phyloP scores from a whole-genome alignment of 2,888 invertebrate species.

The Glaucopsyche alexis region DNA sequence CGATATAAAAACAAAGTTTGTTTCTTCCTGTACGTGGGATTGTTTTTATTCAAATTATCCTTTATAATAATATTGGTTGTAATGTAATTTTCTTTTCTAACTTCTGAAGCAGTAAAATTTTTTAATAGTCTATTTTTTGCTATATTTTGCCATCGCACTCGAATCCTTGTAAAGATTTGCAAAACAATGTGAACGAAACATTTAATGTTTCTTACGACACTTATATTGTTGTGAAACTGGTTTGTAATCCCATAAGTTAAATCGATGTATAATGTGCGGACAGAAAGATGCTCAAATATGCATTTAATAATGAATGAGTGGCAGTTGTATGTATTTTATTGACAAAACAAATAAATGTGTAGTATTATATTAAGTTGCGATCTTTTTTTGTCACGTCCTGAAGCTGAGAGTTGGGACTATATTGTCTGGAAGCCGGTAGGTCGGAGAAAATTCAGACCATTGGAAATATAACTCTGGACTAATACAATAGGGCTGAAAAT shows the following conservation, averaged over 20 bases:
- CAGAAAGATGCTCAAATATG: constrained; percentile 45
- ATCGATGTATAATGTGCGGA: constrained; percentile 36
- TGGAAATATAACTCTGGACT: too few species aligned
- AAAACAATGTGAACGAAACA: background rate
- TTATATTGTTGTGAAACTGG: background rate
- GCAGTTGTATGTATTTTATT: constrained; percentile 46
- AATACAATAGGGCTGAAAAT: too few species aligned
- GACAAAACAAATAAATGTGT: constrained; percentile 47
- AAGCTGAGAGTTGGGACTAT: too few species aligned
- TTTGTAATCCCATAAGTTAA: constrained; percentile 12
- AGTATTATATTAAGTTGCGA: constrained; percentile 44
- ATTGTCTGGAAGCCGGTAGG: too few species aligned
- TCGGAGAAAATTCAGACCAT: too few species aligned
- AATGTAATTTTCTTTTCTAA: background rate
- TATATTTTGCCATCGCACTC: background rate
- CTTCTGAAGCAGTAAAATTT: background rate
- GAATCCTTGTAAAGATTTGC: background rate
- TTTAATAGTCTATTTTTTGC: background rate
- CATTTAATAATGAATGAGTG: constrained; percentile 46
- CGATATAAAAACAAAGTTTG: background rate
- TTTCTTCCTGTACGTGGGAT: background rate
- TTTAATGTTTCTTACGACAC: background rate
- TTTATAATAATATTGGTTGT: too few species aligned
- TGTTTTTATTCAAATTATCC: background rate
- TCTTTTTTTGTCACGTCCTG: constrained; percentile 38